Evolutionary conservation across 2,113 vertebrate species (phyloP).

Genomic region (Syngnathus floridae): DNA sequence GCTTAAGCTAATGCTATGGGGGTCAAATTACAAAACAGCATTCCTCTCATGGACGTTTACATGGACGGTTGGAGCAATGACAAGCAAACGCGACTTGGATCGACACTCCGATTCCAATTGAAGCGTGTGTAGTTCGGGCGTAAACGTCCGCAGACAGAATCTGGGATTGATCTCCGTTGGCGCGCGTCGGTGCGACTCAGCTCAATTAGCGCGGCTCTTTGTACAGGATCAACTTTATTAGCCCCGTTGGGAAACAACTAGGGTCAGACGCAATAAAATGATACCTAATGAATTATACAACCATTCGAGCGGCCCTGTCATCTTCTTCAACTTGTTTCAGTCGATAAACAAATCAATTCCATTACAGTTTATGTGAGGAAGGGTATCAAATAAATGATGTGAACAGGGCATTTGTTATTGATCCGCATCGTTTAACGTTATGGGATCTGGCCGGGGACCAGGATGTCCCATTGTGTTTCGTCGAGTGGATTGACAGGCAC

Average conservation of each 20-base stretch:
- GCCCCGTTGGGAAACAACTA: conserved; percentile 29
- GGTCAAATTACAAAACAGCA: too few species aligned
- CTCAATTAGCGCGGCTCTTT: conserved; percentile 39
- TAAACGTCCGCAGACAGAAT: conserved; percentile 29
- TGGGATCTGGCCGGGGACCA: background rate
- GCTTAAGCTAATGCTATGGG: too few species aligned
- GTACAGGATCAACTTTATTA: conserved; percentile 45
- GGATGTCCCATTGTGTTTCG: background rate
- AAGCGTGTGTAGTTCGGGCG: background rate
- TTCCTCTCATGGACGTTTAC: too few species aligned
- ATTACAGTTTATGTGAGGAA: conserved; percentile 16
- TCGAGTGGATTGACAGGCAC: background rate
- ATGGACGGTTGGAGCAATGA: background rate
- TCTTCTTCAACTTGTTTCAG: conserved; percentile 16
- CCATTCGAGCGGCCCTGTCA: conserved; percentile 13
- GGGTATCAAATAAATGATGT: background rate
- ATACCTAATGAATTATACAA: conserved; percentile 43
- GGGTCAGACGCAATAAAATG: conserved; percentile 45
- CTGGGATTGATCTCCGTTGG: conserved; percentile 10
- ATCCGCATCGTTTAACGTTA: conserved; percentile 1
- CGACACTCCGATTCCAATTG: too few species aligned
- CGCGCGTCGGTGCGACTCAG: conserved; percentile 33
- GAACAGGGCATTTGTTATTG: conserved; percentile 5
- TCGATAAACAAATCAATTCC: conserved; percentile 17
- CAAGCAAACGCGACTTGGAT: too few species aligned